These are phyloP conservation scores for Euwallacea similis DNA, from an alignment of 1,140 invertebrate genomes.

Conservation along the genomic window DNA sequence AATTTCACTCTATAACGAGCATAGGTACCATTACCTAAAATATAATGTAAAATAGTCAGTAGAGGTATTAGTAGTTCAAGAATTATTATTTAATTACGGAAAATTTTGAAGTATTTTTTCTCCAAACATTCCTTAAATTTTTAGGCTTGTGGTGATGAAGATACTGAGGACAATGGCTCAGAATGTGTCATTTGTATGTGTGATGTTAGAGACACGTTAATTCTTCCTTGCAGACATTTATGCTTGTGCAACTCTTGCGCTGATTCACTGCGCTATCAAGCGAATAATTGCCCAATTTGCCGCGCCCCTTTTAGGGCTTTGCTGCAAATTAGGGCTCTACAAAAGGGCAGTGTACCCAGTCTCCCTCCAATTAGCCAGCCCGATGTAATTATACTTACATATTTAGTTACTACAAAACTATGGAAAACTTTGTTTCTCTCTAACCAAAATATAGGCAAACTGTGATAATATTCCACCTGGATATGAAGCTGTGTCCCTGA, in stretches of 20 bases:
- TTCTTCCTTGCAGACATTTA: constrained; percentile 96
- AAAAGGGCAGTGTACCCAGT: constrained; percentile 68
- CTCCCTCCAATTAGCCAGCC: constrained; percentile 58
- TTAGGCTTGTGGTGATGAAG: constrained; percentile 75
- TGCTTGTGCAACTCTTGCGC: constrained; percentile 97
- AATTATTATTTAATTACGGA: constrained; percentile 20
- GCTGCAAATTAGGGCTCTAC: constrained; percentile 92
- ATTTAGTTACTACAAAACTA: neutral
- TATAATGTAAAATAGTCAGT: too few relatives aligned
- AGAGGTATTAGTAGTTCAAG: neutral
- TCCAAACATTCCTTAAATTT: constrained; percentile 13
- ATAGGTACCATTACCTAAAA: too few relatives aligned
- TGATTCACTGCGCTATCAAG: constrained; percentile 94
- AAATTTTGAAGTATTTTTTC: neutral
- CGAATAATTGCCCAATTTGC: constrained; percentile 98
- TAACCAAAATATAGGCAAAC: constrained; percentile 49
- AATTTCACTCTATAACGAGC: too few relatives aligned
- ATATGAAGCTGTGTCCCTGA: constrained; percentile 93
- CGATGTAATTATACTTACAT: constrained; percentile 52
- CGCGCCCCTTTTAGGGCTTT: constrained; percentile 95
- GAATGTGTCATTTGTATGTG: constrained; percentile 99
- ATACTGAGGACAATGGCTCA: constrained; percentile 92
- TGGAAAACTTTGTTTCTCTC: neutral
- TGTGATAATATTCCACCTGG: constrained; percentile 87
- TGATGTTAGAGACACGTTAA: constrained; percentile 94